These are phyloP conservation scores for Mycetomoellerius zeteki DNA, from an alignment of 1,140 invertebrate genomes.

Conservation along the genomic window DNA sequence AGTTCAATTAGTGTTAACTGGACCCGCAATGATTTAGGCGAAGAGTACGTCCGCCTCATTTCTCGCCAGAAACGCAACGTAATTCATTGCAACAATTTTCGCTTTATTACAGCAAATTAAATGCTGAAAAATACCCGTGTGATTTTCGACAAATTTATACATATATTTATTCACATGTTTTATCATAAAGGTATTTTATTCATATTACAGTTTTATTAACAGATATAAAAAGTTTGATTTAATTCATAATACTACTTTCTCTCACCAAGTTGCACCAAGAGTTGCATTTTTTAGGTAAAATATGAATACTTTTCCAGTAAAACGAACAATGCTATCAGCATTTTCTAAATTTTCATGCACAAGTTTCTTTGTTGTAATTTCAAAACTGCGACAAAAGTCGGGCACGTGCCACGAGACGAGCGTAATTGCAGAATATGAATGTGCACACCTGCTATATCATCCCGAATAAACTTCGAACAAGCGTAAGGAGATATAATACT, in stretches of 20 bases:
- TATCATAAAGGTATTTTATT: neutral
- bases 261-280: neutral
- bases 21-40: constrained; percentile 46
- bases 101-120: constrained; percentile 48
- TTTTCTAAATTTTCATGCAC: neutral
- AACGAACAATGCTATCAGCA: neutral
- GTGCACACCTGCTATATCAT: constrained; percentile 64
- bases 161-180: neutral
- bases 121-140: neutral
- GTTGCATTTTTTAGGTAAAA: neutral
- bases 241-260: no score
- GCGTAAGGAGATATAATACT: constrained; percentile 39
- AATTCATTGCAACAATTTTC: constrained; percentile 30
- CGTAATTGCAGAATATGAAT: constrained; percentile 40
- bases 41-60: constrained; percentile 10
- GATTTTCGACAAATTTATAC: constrained; percentile 14
- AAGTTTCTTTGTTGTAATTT: constrained; percentile 8
- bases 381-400: constrained; percentile 8
- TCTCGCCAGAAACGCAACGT: constrained; percentile 33
- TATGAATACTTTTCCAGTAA: neutral
- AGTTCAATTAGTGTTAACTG: constrained; percentile 67
- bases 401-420: constrained; percentile 16
- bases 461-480: neutral
- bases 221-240: no score
- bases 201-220: no score